Base-by-base conservation (phyloP, 2,797 vertebrate genomes). In the Hapalemur alaotrensis region DNA sequence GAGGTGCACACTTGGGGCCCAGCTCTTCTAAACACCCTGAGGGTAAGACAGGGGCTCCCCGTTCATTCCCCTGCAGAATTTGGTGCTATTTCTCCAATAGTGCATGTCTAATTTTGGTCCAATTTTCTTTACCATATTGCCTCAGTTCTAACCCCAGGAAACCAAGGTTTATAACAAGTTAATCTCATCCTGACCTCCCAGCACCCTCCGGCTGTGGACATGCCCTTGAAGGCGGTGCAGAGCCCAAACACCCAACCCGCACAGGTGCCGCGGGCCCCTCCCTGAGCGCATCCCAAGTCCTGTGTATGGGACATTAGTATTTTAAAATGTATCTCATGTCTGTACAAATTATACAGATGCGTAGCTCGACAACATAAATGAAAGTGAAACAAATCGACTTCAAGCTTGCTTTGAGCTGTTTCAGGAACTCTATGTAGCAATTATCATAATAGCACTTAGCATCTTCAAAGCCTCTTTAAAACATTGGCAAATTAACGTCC, bases 401-500 rank as follows among this genome's bases (percentile, higher is more conserved):
- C 41, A 81, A 43, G 73, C 41, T 63, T 28, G 10, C 48, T n/a
- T 11, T 41, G 25, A 4, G 20, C 43, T 52, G 54, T 72, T 63
- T 61, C 15, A 0, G 86, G 57, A 93, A 41, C 70, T 83, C 82
- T 38, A 32, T 35, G n/a, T 25, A 67, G 43, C 86, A 73, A 54
- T 88, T 79, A 69, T n/a, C 38, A 10, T 52, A 73, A 65, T 73
- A 59, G 46, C 70, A 30, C 76, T 87, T 38, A 67, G 38, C 78
- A 17, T 30, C 86, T 96, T 95, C 95, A 96, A 78, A 96, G 87
- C 5, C 48, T 59, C 85, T 80, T 67, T 32, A 61, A 73, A 78
- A 25, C 89, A 59, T 20, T 1, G 90, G 76, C 57, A 67, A 90
- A 72, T 82, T 46, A 43, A 75, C 46, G 65, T 57, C n/a, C 5